Conservation (phyloP, 2,888 invertebrate species). For the Liopterus haemorrhoidalis region DNA sequence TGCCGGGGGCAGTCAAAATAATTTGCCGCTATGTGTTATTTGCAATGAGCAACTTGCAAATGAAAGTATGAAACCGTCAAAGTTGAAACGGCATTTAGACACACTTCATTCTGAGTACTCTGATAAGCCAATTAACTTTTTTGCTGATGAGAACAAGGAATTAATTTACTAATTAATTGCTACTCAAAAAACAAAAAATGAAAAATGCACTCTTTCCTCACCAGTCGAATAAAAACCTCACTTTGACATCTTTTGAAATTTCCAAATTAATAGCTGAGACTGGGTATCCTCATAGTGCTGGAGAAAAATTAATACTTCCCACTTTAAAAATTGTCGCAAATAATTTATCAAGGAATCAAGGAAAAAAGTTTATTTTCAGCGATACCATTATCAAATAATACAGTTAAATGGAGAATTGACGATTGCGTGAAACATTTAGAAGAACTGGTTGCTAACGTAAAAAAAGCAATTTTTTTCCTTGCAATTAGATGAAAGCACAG, state of each 20-base stretch:
- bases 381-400: slow-evolving; percentile 19
- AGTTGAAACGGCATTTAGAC: slow-evolving; percentile 22
- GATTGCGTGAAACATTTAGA: slow-evolving; percentile 10
- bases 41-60: slow-evolving; percentile 26
- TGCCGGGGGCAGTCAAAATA: slow-evolving; percentile 14
- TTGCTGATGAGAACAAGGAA: slow-evolving; percentile 8
- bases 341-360: slow-evolving; percentile 16
- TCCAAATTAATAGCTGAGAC: slow-evolving; percentile 19
- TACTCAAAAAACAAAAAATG: slow-evolving; percentile 14
- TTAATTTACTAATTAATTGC: slow-evolving; percentile 7
- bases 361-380: slow-evolving; percentile 9
- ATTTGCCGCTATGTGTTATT: slow-evolving; percentile 24
- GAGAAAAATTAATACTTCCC: slow-evolving; percentile 19
- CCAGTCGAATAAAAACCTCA: slow-evolving; percentile 15
- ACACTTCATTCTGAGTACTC: slow-evolving; percentile 7
- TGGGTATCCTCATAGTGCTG: slow-evolving; percentile 16
- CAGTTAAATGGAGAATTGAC: slow-evolving; percentile 16
- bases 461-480: slow-evolving; percentile 16
- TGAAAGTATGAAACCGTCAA: slow-evolving; percentile 28
- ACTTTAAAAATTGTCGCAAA: slow-evolving; percentile 16
- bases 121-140: slow-evolving; percentile 13
- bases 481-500: slow-evolving; percentile 18
- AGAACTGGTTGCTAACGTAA: slow-evolving; percentile 11
- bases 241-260: slow-evolving; percentile 20
- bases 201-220: slow-evolving; percentile 9